Percentiles rank a stretch among this genome's conserved stretches.
These are phyloP conservation scores for Neosilurus hyrtlii DNA, from an alignment of 2,797 vertebrate species.

Conservation along the genomic window DNA sequence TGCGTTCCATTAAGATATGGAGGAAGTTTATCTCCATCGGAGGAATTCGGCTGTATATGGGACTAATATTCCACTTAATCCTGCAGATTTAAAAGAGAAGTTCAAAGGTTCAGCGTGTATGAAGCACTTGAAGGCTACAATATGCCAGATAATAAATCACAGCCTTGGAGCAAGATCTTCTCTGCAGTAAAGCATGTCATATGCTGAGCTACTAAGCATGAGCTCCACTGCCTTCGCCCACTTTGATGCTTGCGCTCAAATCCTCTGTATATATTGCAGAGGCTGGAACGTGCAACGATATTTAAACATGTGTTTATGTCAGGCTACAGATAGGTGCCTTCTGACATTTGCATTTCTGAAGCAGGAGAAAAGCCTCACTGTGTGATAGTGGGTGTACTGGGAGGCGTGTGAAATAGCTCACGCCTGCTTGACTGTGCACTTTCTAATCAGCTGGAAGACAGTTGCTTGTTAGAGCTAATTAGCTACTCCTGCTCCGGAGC, in stretches of 20 bases:
- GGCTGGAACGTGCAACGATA: neutral
- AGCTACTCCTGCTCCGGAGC: constrained; percentile 65
- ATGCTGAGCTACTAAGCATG: constrained; percentile 32
- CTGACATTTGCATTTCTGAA: constrained; percentile 24
- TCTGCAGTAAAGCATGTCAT: constrained; percentile 40
- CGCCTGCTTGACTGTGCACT: neutral
- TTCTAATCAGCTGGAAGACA: constrained; percentile 17
- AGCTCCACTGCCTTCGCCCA: constrained; percentile 27
- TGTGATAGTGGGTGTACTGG: constrained; percentile 7
- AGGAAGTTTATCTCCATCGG: constrained; percentile 47
- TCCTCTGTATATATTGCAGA: constrained; percentile 2
- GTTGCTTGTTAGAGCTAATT: constrained; percentile 54
- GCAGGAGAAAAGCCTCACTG: neutral
- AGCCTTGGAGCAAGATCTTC: constrained; percentile 31
- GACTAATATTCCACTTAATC: constrained; percentile 53
- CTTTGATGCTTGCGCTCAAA: constrained; percentile 41
- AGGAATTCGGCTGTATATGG: constrained; percentile 45
- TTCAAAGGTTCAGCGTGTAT: constrained; percentile 42
- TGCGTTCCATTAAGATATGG: constrained; percentile 45
- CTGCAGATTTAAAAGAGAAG: constrained; percentile 45
- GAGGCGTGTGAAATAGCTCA: constrained; percentile 23
- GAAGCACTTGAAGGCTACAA: constrained; percentile 43
- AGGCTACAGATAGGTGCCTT: constrained; percentile 1
- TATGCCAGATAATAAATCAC: constrained; percentile 46
- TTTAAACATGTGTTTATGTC: neutral